Base-by-base conservation (phyloP, 2,888 invertebrate species). In the Rotaria sp. region DNA sequence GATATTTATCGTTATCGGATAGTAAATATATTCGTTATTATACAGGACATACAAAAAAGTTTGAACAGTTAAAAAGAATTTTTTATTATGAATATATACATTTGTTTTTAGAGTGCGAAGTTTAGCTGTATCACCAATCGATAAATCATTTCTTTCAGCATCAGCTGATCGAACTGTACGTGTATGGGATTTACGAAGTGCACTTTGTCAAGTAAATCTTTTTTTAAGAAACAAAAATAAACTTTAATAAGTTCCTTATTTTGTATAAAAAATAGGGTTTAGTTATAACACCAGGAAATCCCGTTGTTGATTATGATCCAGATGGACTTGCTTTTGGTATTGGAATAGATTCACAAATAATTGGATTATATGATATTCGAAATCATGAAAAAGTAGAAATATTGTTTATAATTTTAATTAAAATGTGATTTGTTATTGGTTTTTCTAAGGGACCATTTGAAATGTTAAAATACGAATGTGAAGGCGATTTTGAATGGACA, bases 1-100 rank as follows among this genome's bases (percentile, higher is more conserved):
- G 99, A 89, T 99, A 98, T 92, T 92, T 99, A 88, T 98, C 98
- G 85, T 93, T 99, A 75, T 97, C 98, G 91, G 99, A 99, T 92
- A 99, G 99, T 92, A 99, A 99, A 92, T 99, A 99, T 91, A 95
- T 99, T 88, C 93, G 99, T 88, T 99, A 99, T 91, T 99, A 99
- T 90, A 96, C 96, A 18, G 91, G 91, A 26, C 91, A 91, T 87
- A 95, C 96, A 0, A 97, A 97, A 92, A 93, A 93, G 93, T 93
- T 90, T 91, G 92, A 90, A 24, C 7, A 11, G 2, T 10, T 24
- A 21, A 45, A 4, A n/a, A 45, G 10, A 13, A 35, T 86, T 52
- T 41, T 45, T 7, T 4, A 84, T 35, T 21, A 4, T 10, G 30
- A 24, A 30, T 26, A 21, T 67, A 18, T 11, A 30, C 10, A 35